Evolutionary conservation across 2,888 invertebrate genomes (phyloP).

Genomic region (Saturnia pavonia): DNA sequence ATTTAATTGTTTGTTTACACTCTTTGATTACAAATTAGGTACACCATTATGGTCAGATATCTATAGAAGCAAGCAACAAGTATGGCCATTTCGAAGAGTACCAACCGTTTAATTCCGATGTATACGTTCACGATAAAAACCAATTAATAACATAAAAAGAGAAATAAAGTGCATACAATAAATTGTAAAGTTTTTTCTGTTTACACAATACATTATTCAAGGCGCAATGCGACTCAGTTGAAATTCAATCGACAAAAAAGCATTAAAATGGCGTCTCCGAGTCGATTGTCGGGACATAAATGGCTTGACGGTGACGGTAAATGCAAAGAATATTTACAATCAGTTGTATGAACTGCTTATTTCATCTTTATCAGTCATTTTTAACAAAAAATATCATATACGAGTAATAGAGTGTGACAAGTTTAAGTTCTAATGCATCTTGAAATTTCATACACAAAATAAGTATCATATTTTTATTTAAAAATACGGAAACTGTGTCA

Average conservation of each 20-base stretch:
- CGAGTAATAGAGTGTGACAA: background rate
- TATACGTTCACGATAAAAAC: background rate
- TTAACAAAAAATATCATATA: background rate
- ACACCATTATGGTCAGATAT: background rate
- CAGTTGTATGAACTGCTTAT: conserved; percentile 4
- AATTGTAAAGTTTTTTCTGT: conserved; percentile 23
- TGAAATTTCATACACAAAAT: background rate
- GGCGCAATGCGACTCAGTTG: conserved; percentile 31
- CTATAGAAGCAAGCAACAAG: background rate
- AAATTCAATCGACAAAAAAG: conserved; percentile 39
- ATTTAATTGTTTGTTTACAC: background rate
- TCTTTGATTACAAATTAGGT: background rate
- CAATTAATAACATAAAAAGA: conserved; percentile 24
- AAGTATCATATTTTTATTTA: background rate
- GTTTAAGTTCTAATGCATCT: background rate
- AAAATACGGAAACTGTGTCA: background rate
- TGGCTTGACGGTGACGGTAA: conserved; percentile 12
- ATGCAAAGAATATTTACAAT: conserved; percentile 13
- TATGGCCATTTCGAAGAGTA: background rate
- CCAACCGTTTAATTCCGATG: conserved; percentile 6
- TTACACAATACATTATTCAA: conserved; percentile 41
- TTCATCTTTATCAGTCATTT: background rate
- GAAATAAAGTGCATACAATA: conserved; percentile 33
- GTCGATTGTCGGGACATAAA: conserved; percentile 30
- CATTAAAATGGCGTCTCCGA: conserved; percentile 17